A percentile compares a stretch with the other conserved stretches of the same genome.
Conservation (phyloP, 2,113 vertebrate genomes). For the Epinephelus fuscoguttatus region DNA sequence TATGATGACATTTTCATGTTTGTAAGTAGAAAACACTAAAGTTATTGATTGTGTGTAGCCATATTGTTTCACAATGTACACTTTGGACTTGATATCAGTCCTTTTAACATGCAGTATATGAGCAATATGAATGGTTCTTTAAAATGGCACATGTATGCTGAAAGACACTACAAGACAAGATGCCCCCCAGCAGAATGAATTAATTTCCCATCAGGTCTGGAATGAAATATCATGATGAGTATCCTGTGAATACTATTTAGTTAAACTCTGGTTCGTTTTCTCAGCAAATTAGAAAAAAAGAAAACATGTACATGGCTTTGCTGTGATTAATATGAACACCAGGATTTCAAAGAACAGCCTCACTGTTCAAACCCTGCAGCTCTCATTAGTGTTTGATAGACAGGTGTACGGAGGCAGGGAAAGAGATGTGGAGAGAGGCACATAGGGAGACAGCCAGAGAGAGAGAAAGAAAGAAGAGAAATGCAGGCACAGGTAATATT, state of each 20-base stretch:
- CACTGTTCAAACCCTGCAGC: constrained; percentile 15
- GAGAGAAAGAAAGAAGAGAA: not conserved
- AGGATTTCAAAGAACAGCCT: not conserved
- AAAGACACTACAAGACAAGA: too few species aligned
- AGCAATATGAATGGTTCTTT: not conserved
- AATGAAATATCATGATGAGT: not conserved
- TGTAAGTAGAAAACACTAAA: too few species aligned
- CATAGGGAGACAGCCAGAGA: not conserved
- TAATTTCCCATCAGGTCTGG: not conserved
- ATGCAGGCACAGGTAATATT: not conserved
- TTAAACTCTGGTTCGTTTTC: not conserved
- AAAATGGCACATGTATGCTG: not conserved
- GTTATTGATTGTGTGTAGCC: not conserved
- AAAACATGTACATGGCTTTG: not conserved
- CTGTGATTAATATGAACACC: constrained; percentile 8
- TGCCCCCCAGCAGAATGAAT: too few species aligned
- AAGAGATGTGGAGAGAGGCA: not conserved
- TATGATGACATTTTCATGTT: not conserved
- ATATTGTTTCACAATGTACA: not conserved
- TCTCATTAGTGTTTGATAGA: constrained; percentile 28
- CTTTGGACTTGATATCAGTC: not conserved
- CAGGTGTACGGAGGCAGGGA: not conserved
- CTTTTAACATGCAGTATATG: not conserved
- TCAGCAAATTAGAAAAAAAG: not conserved
- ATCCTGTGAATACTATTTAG: not conserved